Base-by-base conservation (phyloP, 2,797 vertebrate species). In the Lepilemur ruficaudatus region DNA sequence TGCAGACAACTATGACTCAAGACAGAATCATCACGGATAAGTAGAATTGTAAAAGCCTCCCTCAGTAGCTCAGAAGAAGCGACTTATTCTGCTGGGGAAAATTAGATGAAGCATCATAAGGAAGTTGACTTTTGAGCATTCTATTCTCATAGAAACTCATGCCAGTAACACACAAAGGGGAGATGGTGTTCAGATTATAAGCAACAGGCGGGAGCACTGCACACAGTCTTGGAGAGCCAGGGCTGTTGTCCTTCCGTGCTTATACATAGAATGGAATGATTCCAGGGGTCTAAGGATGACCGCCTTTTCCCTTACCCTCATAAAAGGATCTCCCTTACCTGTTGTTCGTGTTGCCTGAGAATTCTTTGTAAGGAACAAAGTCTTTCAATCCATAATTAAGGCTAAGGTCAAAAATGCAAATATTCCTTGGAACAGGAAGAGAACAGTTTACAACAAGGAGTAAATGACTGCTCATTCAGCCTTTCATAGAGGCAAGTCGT, bases 391-490 rank as follows among this genome's bases (percentile, higher is more conserved):
- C 35, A 70, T 35, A 76, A 57, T 59, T 75, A 81, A 32, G 52
- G 14, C 79, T 48, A 38, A n/a, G 41, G 28, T 38, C 67, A 83
- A 61, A 91, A 94, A 93, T 32, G 91, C 15, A 97, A 92, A 76
- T 84, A 78, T 55, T 55, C 48, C 43, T 93, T 76, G 25, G 35
- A 96, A 91, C 48, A 82, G 50, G 84, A 72, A 82, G 43, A 87
- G 46, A 67, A 30, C 14, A 35, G 6, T 72, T 95, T 61, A 52
- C 28, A 70, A 48, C 76, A 92, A 78, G 70, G 7, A 83, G 72
- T 78, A 81, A 87, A 76, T 70, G 85, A 93, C 48, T 84, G 59
- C 48, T 80, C 84, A 35, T 11, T 91, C 46, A 18, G 52, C 23
- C 67, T 94, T 87, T 83, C 25, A 14, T 46, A 80, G 30, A 87